Evolutionary conservation across 1,140 invertebrate species (phyloP).

Genomic region (Oreohelix idahoensis): DNA sequence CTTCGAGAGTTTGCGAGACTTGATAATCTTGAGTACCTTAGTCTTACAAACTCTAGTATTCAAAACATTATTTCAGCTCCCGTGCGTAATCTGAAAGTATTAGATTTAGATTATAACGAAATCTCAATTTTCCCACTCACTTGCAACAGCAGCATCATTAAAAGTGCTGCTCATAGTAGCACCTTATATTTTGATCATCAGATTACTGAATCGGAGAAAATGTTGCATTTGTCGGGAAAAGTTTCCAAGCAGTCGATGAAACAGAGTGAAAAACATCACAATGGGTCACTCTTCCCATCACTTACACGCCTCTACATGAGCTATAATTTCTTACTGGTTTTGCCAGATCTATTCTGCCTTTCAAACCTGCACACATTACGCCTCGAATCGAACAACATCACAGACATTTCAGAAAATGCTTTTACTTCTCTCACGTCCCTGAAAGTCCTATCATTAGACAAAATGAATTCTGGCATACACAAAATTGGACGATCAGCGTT

Average conservation of each 20-base stretch:
- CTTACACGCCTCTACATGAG: not conserved
- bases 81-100: not conserved
- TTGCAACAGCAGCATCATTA: not conserved
- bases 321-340: not conserved
- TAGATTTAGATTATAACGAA: constrained; percentile 17
- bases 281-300: not conserved
- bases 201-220: not conserved
- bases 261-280: not conserved
- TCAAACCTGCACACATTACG: not conserved
- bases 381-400: constrained; percentile 14
- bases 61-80: not conserved
- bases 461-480: not conserved
- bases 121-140: constrained; percentile 17
- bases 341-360: constrained; percentile 12
- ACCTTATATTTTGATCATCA: not conserved
- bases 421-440: not conserved
- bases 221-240: not conserved
- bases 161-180: too few species aligned
- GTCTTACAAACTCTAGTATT: constrained; percentile 14
- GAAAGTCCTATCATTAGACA: not conserved
- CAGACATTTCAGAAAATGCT: not conserved
- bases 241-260: not conserved
- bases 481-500: constrained; percentile 3
- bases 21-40: constrained; percentile 14
- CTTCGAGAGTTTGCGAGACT: constrained; percentile 4